Evolutionary conservation across 2,888 invertebrate species (phyloP), one percentile per base, ranked within the genome.

Genomic region (Hyalella azteca): DNA sequence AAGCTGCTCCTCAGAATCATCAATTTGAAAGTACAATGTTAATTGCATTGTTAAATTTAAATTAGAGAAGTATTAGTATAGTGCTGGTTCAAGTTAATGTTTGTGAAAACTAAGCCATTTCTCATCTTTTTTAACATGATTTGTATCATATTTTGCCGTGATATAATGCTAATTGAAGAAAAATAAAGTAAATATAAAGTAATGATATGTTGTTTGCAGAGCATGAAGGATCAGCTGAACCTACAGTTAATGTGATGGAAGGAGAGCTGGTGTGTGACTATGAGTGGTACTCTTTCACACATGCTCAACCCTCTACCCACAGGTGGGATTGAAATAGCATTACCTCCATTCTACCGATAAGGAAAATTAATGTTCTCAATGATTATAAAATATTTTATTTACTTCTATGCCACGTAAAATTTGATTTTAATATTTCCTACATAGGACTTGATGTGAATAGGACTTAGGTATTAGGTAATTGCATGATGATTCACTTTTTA

Each of bases 201-300:
- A 2, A 26, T 5, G 2, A 13, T 22, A 2, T 54, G 2, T 11
- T 15, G 54, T 26, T 22, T 29, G 29, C 26, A 1, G 7, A 54
- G 26, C 4, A 1, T 26, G 22, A 13, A 54, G 26, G 4, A 13
- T 11, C 26, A 26, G 2, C 54, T 7, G 29, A 29, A 54, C 26
- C 22, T 2, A 0, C 26, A 9, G 22, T 29, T 54, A 9, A 26
- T 19, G 19, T 60, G n/a, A 78, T 92, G 85, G 96, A 96, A 89
- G 92, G 92, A 76, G 96, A 95, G 9, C 90, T 93, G 36, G 91
- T 97, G 60, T 98, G 97, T 88, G 97, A 98, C 87, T 95, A 92
- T 87, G 92, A 92, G 86, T 98, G 97, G 97, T 96, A 93, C 89
- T 97, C 97, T 9, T 90, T 91, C 26, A 97, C 97, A 96, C 95